Base-by-base conservation (phyloP, 2,113 vertebrate genomes). In the Halcyon malimbica region DNA sequence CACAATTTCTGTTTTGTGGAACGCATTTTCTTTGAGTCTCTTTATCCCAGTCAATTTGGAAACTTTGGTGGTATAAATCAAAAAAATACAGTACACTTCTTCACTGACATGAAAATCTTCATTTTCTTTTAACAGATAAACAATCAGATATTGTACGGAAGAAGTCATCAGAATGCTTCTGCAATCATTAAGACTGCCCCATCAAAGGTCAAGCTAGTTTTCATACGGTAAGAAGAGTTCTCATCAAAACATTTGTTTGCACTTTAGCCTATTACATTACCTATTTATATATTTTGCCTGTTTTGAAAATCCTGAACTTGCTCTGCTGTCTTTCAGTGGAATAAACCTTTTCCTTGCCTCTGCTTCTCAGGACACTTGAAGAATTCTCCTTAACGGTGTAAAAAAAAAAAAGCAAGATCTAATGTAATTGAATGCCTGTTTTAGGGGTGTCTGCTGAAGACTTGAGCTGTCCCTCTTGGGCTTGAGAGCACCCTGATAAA, bases 131-230 rank as follows among this genome's bases (percentile, higher is more conserved):
- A 82, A 96, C 97, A 99, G 99, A 99, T 99, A 95, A 99, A 99
- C 97, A 99, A 98, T 96, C 99, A 99, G 97, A 97, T 99, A 39
- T 75, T 99, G 51, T 99, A 99, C 93, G 99, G 99, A 93, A 99
- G 99, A 97, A 99, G 99, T 94, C 99, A 99, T 91, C 99, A 99
- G 97, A 99, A 99, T 48, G 99, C 99, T 35, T 99, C 99, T 16
- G 99, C 99, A 93, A 98, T 99, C 97, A 99, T 99, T 86, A 99
- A 99, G 97, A 99, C 98, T 17, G 98, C 99, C 14, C 96, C 98
- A 12, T 95, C 98, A 76, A 99, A 98, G 89, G 99, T 99, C 96
- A 99, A 99, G 83, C 97, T 99, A 41, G 98, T 99, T 97, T 98
- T 99, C 90, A 98, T 99, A 98, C 98, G 99, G 99, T 99, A 98